These are phyloP conservation scores for Heteromyza rotundicornis DNA, from an alignment of 2,888 invertebrate genomes.

Conservation along the genomic window DNA sequence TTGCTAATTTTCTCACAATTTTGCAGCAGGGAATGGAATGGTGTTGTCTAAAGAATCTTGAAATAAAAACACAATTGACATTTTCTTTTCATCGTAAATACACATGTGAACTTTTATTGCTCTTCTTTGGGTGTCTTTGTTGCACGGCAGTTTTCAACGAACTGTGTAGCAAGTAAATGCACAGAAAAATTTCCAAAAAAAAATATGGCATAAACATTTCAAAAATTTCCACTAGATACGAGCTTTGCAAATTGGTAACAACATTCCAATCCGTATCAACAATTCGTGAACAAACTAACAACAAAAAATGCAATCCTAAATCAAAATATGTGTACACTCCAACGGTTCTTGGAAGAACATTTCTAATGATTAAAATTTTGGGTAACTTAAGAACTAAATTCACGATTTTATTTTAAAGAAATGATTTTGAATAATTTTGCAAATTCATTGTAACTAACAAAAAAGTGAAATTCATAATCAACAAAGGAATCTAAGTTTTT, in stretches of 20 bases:
- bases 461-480: neutral
- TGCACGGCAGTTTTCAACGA: neutral
- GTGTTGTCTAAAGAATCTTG: neutral
- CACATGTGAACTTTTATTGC: neutral
- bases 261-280: constrained; percentile 34
- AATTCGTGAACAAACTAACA: constrained; percentile 42
- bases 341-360: neutral
- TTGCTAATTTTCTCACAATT: constrained; percentile 34
- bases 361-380: neutral
- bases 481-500: no score
- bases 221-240: neutral
- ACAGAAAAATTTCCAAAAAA: no score
- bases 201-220: neutral
- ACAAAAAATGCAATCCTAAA: constrained; percentile 8
- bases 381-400: constrained; percentile 19
- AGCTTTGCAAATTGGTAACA: neutral
- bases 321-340: neutral
- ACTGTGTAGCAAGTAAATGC: neutral
- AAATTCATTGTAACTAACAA: neutral
- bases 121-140: neutral
- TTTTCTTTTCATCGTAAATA: neutral
- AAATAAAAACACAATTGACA: neutral
- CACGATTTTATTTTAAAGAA: constrained; percentile 10
- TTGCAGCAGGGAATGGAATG: constrained; percentile 23
- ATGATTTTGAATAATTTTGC: neutral